Conservation (phyloP, 2,113 vertebrate genomes). For the Channa maculata region DNA sequence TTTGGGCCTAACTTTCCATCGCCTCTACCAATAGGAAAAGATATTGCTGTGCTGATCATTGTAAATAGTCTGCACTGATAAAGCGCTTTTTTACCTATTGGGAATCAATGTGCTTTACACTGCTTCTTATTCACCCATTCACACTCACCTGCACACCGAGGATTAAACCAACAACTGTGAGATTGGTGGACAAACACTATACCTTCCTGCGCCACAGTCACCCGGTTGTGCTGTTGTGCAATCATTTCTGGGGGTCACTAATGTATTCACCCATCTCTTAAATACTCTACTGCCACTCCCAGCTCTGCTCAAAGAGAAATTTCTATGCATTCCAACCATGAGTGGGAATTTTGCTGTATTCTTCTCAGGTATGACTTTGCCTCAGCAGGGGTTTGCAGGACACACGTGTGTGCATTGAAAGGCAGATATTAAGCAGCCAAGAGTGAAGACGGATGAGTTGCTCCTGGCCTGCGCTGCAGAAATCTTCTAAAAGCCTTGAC, state of each 20-base stretch:
- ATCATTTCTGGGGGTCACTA: conserved; percentile 41
- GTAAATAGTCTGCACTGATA: too few relatives aligned
- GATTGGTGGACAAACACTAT: too few relatives aligned
- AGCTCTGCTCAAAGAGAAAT: conserved; percentile 19
- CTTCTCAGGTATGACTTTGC: too few relatives aligned
- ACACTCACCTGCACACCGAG: too few relatives aligned
- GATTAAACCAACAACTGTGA: too few relatives aligned
- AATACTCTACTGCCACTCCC: conserved; percentile 38
- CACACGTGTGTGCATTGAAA: conserved; percentile 7
- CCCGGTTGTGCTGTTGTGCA: conserved; percentile 36
- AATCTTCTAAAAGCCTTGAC: conserved; percentile 76
- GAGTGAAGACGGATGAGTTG: conserved; percentile 54
- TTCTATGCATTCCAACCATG: background rate
- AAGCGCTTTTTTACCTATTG: too few relatives aligned
- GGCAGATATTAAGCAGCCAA: conserved; percentile 35
- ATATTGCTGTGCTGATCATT: too few relatives aligned
- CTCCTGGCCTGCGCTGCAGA: conserved; percentile 44
- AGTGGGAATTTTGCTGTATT: background rate
- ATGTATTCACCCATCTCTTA: conserved; percentile 61
- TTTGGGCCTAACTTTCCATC: too few relatives aligned
- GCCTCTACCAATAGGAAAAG: too few relatives aligned
- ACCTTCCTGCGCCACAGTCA: too few relatives aligned
- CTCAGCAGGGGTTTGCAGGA: conserved; percentile 24
- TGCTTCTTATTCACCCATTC: too few relatives aligned
- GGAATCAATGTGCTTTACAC: too few relatives aligned